Base-by-base conservation (phyloP, 2,888 invertebrate species). In the Deladenus siricidicola region DNA sequence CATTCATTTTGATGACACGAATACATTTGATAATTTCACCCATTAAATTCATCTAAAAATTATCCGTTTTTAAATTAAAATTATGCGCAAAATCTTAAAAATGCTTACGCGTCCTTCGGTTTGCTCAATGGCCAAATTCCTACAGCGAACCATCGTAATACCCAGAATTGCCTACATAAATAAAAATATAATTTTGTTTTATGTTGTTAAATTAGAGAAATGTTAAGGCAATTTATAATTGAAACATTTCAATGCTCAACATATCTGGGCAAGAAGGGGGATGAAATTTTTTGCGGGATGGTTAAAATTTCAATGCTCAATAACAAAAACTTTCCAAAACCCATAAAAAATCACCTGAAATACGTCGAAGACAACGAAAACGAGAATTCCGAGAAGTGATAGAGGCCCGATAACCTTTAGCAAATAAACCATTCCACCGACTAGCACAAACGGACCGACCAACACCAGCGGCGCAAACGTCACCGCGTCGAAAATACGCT, bases 1-100 rank as follows among this genome's bases (percentile, higher is more conserved):
- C 84, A 75, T 85, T 85, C 82, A 86, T 83, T 79, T 86, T 86
- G 60, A 86, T 84, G 26, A 85, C 78, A 72, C 84, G 84, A 47
- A 86, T 84, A 70, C 81, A 83, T 29, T 82, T 81, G 17, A 86
- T 78, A 17, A 85, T 80, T 72, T 86, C 85, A 55, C 82, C 83
- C 78, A 85, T 83, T 62, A 83, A 78, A 42, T 82, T 80, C 4
- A 85, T 79, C 81, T 81, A 65, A 28, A 70, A 26, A 23, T 17
- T n/a, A 1, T 29, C 10, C n/a, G 1, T 19, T 17, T 34, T 1
- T 26, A 63, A 10, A 30, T 23, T n/a, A 34, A 1, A 14, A 63
- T 29, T 30, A 29, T 39, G n/a, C 1, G 17, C 17, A 44, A 47
- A 60, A 50, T n/a, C 44, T 24, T 30, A 17, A 26, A 4, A 43